Evolutionary conservation across 2,888 invertebrate species (phyloP).

Genomic region (Xestobium rufovillosum): DNA sequence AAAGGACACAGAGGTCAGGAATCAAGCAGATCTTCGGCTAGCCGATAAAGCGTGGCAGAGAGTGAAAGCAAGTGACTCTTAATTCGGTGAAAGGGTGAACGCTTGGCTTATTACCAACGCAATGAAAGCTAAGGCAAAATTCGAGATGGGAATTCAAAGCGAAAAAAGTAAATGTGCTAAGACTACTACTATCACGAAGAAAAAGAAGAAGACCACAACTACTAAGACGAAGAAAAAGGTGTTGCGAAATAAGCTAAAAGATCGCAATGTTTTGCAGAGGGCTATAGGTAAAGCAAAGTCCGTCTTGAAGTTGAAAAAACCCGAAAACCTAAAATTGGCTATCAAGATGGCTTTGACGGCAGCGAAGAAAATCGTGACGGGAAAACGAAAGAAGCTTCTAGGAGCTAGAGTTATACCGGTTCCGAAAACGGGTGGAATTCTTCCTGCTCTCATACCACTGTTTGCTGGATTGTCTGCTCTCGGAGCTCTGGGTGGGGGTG

Average conservation of each 20-base stretch:
- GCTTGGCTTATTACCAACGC: too few relatives aligned
- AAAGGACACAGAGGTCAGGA: too few relatives aligned
- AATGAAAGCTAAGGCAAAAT: too few relatives aligned
- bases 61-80: too few relatives aligned
- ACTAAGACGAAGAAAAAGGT: too few relatives aligned
- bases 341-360: constrained; percentile 20
- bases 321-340: constrained; percentile 14
- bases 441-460: constrained; percentile 34
- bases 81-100: too few relatives aligned
- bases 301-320: constrained; percentile 12
- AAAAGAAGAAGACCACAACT: constrained; percentile 12
- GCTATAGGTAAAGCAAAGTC: too few relatives aligned
- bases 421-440: constrained; percentile 33
- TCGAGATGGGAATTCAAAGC: too few relatives aligned
- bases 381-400: constrained; percentile 11
- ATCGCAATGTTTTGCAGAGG: too few relatives aligned
- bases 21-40: too few relatives aligned
- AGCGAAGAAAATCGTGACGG: constrained; percentile 14
- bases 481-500: constrained; percentile 35
- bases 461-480: constrained; percentile 35
- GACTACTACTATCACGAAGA: constrained; percentile 8
- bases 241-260: too few relatives aligned
- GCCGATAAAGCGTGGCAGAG: too few relatives aligned
- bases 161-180: constrained; percentile 28
- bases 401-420: constrained; percentile 30